A percentile compares a stretch with the other conserved stretches of the same genome.
Evolutionary conservation across 2,888 invertebrate species (phyloP).

Genomic region (Hydroisotoma schaefferi): DNA sequence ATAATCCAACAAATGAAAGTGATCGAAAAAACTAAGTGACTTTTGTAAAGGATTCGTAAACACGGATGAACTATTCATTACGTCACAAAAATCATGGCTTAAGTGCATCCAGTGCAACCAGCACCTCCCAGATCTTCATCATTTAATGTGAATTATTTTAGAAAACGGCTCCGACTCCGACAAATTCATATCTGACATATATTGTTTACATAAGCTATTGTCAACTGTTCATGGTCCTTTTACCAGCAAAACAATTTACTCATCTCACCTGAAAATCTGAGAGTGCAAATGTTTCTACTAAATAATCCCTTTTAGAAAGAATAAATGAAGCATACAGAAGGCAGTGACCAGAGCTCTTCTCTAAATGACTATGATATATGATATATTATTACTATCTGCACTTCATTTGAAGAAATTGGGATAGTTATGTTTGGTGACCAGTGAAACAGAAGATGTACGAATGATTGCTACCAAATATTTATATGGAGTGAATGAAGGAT

Average conservation of each 20-base stretch:
- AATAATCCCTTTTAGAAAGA: not conserved
- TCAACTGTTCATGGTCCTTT: not conserved
- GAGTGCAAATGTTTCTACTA: conserved; percentile 2
- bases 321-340: not conserved
- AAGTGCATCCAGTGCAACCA: too few species aligned
- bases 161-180: too few species aligned
- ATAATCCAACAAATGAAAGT: not conserved
- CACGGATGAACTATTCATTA: too few species aligned
- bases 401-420: not conserved
- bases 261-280: conserved; percentile 5
- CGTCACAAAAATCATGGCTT: too few species aligned
- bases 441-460: too few species aligned
- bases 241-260: conserved; percentile 2
- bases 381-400: too few species aligned
- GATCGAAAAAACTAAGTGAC: not conserved
- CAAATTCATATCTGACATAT: too few species aligned
- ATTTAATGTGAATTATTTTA: too few species aligned
- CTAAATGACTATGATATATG: not conserved
- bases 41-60: not conserved
- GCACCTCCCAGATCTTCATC: too few species aligned
- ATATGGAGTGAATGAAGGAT: not conserved
- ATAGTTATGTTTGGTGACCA: too few species aligned
- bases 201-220: too few species aligned
- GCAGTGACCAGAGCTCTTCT: not conserved
- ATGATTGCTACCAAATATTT: not conserved